Base-by-base conservation (phyloP, 2,888 invertebrate species). In the Apantesis nais region DNA sequence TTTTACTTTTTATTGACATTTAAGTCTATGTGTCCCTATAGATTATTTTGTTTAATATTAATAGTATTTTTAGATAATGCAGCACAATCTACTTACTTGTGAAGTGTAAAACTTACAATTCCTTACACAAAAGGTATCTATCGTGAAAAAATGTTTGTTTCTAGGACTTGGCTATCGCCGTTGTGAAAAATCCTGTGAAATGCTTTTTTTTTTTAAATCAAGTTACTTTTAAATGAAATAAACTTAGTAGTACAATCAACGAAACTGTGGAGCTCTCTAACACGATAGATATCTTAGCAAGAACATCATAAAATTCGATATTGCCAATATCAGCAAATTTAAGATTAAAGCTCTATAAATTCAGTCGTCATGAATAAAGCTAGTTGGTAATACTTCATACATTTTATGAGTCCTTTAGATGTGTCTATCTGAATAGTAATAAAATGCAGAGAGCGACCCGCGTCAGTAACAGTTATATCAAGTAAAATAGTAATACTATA, bases 391-490 rank as follows among this genome's bases (percentile, higher is more conserved):
- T 86, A 82, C 78, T 80, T 85, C 81, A 80, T 81, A 82, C 79
- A 84, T 80, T 86, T 86, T 85, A 85, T 78, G 83, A 78, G 80
- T 74, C 71, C 71, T 71, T 78, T 75, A 79, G 75, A 83, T 77
- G 81, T 84, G 83, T 86, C 85, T 85, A 78, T 83, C 79, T 84
- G 82, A 79, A 84, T 84, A 79, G 85, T 81, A 84, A 86, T 88
- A 89, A 88, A 87, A 83, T 85, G 73, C 82, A 78, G 68, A 79
- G 83, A 85, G 78, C 79, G 75, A 83, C 76, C 73, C 75, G 68
- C 78, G 74, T 77, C 74, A 75, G 78, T 68, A 78, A 79, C 79
- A 78, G 80, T 87, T 83, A 87, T 81, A 79, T 81, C 77, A 74
- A 83, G 79, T 82, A 82, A 87, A 81, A 84, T 86, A 83, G 74